phyloP scores from a whole-genome alignment of 2,888 invertebrate genomes.

The Phyllotreta cruciferae region DNA sequence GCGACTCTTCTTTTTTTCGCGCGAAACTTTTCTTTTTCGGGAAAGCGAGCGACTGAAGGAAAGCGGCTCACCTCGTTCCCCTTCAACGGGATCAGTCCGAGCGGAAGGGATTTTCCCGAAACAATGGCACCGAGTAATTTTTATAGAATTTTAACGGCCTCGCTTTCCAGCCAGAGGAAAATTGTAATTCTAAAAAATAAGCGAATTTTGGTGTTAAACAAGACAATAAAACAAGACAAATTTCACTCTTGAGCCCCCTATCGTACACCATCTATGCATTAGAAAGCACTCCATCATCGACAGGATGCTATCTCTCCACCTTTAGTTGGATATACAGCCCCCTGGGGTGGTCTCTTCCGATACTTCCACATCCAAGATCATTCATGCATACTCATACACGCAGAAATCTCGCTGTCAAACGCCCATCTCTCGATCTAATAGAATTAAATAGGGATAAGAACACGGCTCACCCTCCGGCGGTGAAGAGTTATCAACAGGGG shows the following conservation, averaged over 20 bases:
- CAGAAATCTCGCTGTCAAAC: conserved; percentile 29
- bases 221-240: conserved; percentile 3
- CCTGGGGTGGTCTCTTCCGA: conserved; percentile 14
- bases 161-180: too few species aligned
- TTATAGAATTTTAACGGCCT: neutral
- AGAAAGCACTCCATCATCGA: conserved; percentile 18
- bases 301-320: conserved; percentile 15
- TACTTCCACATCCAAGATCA: conserved; percentile 23
- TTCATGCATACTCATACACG: conserved; percentile 7
- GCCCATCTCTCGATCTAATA: conserved; percentile 31
- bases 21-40: conserved; percentile 15
- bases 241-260: conserved; percentile 7
- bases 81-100: conserved; percentile 10
- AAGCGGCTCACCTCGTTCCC: conserved; percentile 10
- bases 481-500: conserved; percentile 34
- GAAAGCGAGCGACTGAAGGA: neutral
- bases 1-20: conserved; percentile 20
- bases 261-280: conserved; percentile 15
- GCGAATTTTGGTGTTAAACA: too few species aligned
- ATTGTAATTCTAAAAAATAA: too few species aligned
- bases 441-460: conserved; percentile 31
- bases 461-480: conserved; percentile 14
- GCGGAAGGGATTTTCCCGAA: conserved; percentile 12
- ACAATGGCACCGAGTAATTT: conserved; percentile 12
- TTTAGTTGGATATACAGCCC: conserved; percentile 16